phyloP scores from a whole-genome alignment of 2,113 vertebrate genomes.

The Lates calcarifer region DNA sequence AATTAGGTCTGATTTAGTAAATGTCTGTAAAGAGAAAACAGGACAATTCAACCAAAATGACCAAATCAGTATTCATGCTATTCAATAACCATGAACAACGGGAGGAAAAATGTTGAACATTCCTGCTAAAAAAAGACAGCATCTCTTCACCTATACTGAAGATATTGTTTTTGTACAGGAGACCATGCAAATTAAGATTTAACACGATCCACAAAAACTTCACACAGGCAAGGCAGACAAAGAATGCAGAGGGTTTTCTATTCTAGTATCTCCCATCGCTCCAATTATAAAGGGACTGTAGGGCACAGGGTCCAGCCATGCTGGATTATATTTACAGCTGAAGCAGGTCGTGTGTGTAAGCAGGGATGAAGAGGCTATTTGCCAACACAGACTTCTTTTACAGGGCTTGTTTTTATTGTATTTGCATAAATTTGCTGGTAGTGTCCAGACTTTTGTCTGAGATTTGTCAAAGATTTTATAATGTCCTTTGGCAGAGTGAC shows the following conservation, averaged over 20 bases:
- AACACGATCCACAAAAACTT: slow-evolving; percentile 17
- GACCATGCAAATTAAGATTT: slow-evolving; percentile 33
- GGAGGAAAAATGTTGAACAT: background rate
- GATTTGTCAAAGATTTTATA: too few species aligned
- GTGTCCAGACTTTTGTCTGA: too few species aligned
- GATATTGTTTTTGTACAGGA: background rate
- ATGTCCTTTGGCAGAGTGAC: too few species aligned
- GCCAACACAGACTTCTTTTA: slow-evolving; percentile 1
- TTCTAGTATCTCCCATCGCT: slow-evolving; percentile 46
- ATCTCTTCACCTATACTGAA: background rate
- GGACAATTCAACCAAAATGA: background rate
- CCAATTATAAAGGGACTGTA: slow-evolving; percentile 62
- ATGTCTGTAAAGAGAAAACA: too few species aligned
- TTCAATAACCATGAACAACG: background rate
- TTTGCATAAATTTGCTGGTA: too few species aligned
- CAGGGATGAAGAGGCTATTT: slow-evolving; percentile 25
- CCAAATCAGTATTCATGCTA: too few species aligned
- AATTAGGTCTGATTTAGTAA: too few species aligned
- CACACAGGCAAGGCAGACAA: background rate
- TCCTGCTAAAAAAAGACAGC: background rate
- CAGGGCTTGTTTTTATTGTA: too few species aligned
- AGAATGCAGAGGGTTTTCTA: slow-evolving; percentile 20
- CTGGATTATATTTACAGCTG: slow-evolving; percentile 26
- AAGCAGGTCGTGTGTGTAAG: slow-evolving; percentile 25
- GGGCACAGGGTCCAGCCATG: slow-evolving; percentile 36